A percentile compares a stretch with the other conserved stretches of the same genome.
Conservation (phyloP, 2,888 invertebrate genomes). For the Amiota communis region DNA sequence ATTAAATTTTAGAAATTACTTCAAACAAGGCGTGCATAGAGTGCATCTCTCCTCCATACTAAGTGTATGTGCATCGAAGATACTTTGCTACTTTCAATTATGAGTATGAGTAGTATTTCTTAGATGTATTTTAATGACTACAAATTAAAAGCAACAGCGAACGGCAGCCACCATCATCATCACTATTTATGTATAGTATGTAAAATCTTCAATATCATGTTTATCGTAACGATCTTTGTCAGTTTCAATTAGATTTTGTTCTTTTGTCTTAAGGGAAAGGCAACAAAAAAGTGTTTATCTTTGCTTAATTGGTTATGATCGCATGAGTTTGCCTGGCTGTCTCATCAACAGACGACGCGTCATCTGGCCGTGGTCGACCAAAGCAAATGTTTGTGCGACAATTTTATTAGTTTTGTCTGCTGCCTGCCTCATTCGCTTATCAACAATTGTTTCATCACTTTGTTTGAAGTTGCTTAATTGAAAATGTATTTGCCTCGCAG, state of each 20-base stretch:
- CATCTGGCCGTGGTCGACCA: constrained; percentile 24
- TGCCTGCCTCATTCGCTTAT: constrained; percentile 15
- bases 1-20: constrained; percentile 59
- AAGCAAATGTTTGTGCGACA: constrained; percentile 47
- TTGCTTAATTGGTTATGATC: constrained; percentile 64
- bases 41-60: too few species aligned
- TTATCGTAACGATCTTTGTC: not conserved
- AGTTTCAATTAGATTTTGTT: constrained; percentile 25
- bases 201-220: not conserved
- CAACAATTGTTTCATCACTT: constrained; percentile 15
- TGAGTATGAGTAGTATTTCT: too few species aligned
- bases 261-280: constrained; percentile 34
- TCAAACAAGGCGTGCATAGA: constrained; percentile 31
- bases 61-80: too few species aligned
- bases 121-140: constrained; percentile 9
- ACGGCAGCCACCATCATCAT: not conserved
- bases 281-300: constrained; percentile 50
- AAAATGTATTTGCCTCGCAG: not conserved
- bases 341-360: constrained; percentile 34
- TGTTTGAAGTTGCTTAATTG: constrained; percentile 3
- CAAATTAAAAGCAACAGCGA: constrained; percentile 8
- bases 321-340: constrained; percentile 51
- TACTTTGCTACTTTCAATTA: too few species aligned
- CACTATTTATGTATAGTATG: not conserved
- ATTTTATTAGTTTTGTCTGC: constrained; percentile 59